phyloP scores from a whole-genome alignment of 2,113 vertebrate species.

The Trochalopteron elliotii region DNA sequence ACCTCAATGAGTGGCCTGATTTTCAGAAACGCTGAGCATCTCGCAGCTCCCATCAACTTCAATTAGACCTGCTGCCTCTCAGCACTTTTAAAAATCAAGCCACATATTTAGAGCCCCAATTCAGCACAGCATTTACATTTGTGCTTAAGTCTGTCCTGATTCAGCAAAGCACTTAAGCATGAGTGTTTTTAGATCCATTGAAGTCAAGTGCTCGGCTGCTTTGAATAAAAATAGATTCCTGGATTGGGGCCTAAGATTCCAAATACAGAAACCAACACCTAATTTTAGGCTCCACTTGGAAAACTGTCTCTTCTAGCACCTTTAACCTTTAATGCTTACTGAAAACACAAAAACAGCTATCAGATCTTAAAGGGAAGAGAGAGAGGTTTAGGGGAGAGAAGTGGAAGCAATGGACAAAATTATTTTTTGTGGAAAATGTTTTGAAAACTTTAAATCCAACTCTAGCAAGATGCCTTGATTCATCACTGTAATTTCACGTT shows the following conservation, averaged over 20 bases:
- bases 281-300: constrained; percentile 59
- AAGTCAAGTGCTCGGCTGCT: constrained; percentile 55
- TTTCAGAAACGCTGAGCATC: constrained; percentile 19
- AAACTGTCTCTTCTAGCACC: constrained; percentile 15
- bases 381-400: not conserved
- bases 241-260: constrained; percentile 44
- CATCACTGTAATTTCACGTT: not conserved
- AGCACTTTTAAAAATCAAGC: constrained; percentile 58
- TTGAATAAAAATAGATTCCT: constrained; percentile 61
- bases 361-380: not conserved
- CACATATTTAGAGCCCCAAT: constrained; percentile 30
- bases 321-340: constrained; percentile 41
- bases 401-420: not conserved
- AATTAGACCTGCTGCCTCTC: constrained; percentile 43
- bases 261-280: constrained; percentile 29
- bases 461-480: not conserved
- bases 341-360: not conserved
- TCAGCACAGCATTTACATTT: constrained; percentile 54
- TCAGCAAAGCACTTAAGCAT: constrained; percentile 58
- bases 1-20: constrained; percentile 41
- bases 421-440: not conserved
- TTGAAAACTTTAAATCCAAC: not conserved
- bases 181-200: constrained; percentile 56
- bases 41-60: not conserved
- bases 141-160: constrained; percentile 64